These are phyloP conservation scores for Rotaria sp. DNA, from an alignment of 2,888 invertebrate genomes.

Conservation along the genomic window DNA sequence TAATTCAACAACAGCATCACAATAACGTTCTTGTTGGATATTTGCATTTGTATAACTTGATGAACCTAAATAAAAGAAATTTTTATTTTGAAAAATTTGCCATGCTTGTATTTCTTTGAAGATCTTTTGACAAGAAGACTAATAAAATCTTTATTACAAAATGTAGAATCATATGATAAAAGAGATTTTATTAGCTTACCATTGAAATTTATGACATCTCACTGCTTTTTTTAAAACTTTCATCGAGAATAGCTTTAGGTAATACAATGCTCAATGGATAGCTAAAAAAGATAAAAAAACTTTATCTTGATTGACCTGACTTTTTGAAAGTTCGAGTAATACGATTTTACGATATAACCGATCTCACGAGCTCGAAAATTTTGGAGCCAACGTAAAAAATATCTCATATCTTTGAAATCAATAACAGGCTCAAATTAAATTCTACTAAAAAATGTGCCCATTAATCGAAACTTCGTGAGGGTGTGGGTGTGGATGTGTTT, in stretches of 20 bases:
- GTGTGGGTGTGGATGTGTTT: no score
- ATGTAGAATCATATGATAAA: slow-evolving; percentile 68
- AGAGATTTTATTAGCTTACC: slow-evolving; percentile 70
- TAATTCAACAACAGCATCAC: slow-evolving; percentile 69
- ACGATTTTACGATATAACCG: no score
- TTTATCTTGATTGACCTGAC: no score
- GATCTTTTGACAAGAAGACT: slow-evolving; percentile 69
- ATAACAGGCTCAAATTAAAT: no score
- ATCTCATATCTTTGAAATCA: no score
- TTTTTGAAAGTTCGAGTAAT: no score
- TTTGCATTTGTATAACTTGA: slow-evolving; percentile 66
- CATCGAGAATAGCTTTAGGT: slow-evolving; percentile 77
- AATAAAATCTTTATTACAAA: slow-evolving; percentile 79
- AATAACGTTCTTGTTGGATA: slow-evolving; percentile 75
- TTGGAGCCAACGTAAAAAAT: no score
- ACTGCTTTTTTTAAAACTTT: slow-evolving; percentile 77
- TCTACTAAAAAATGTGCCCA: no score
- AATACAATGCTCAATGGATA: slow-evolving; percentile 86
- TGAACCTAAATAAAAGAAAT: slow-evolving; percentile 41
- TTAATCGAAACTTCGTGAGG: no score
- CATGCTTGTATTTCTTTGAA: neutral
- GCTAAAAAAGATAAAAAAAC: neutral
- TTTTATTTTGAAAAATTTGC: no score
- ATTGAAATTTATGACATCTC: slow-evolving; percentile 76
- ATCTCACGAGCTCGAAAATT: no score